Percentiles rank a stretch among this genome's conserved stretches.
These are phyloP conservation scores for Agelas oroides DNA, from an alignment of 37 sponge, comb jelly and placozoan species.

Conservation along the genomic window DNA sequence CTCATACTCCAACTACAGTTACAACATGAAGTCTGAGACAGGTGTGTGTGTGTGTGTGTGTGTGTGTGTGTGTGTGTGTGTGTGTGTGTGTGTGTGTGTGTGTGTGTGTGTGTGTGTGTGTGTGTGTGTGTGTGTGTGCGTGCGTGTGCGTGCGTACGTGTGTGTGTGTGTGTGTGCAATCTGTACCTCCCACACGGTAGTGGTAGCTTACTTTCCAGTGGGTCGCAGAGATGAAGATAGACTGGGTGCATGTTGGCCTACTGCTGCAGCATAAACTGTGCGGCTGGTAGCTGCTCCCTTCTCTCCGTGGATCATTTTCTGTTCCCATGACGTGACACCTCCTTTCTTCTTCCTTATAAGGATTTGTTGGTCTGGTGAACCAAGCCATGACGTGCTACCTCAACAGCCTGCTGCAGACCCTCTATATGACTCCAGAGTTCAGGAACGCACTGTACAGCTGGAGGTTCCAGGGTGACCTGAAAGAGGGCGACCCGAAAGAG, in stretches of 20 bases:
- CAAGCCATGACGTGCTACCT: constrained; percentile 99
- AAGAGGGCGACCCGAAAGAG: constrained; percentile 30
- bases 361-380: constrained; percentile 93
- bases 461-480: constrained; percentile 7
- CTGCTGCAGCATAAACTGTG: background rate
- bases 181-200: too few relatives aligned
- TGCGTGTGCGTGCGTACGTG: background rate
- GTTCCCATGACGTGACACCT: background rate
- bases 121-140: too few relatives aligned
- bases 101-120: too few relatives aligned
- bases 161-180: background rate
- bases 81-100: background rate
- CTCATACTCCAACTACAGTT: constrained; percentile 21
- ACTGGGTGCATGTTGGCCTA: background rate
- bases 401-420: constrained; percentile 92
- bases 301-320: background rate
- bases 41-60: constrained; percentile 26
- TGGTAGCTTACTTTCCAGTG: background rate
- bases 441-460: constrained; percentile 86
- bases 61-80: constrained; percentile 13
- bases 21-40: constrained; percentile 49
- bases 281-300: background rate
- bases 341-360: constrained; percentile 28
- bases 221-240: too few relatives aligned
- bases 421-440: constrained; percentile 98